phyloP scores from a whole-genome alignment of 2,113 vertebrate genomes.

The Physeter macrocephalus region DNA sequence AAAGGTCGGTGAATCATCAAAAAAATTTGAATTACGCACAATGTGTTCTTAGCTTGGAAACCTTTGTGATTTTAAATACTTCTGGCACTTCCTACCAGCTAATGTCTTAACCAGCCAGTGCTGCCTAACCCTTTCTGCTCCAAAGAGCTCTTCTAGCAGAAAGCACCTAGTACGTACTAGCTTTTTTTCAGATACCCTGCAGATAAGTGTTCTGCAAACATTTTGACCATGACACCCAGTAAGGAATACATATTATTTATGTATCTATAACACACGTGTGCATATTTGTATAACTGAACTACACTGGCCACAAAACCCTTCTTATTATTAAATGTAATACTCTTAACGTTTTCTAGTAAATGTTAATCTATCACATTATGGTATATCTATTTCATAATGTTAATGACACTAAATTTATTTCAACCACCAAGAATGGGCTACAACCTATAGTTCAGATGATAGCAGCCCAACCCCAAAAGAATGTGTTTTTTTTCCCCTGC shows the following conservation, averaged over 20 bases:
- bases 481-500: rapidly evolving
- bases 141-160: neutral
- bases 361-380: neutral
- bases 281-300: neutral
- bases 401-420: neutral
- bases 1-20: neutral
- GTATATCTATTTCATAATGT: neutral
- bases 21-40: neutral
- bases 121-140: neutral
- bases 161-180: neutral
- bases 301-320: neutral
- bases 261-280: neutral
- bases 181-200: neutral
- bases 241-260: neutral
- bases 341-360: neutral
- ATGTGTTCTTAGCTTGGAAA: neutral
- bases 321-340: neutral
- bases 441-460: neutral
- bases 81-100: neutral
- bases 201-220: neutral
- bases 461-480: neutral
- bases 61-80: neutral
- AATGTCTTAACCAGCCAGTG: neutral
- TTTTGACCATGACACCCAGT: neutral
- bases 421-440: neutral